Evolutionary conservation across 1,140 invertebrate genomes (phyloP).

Genomic region (Sarcophaga peregrina): DNA sequence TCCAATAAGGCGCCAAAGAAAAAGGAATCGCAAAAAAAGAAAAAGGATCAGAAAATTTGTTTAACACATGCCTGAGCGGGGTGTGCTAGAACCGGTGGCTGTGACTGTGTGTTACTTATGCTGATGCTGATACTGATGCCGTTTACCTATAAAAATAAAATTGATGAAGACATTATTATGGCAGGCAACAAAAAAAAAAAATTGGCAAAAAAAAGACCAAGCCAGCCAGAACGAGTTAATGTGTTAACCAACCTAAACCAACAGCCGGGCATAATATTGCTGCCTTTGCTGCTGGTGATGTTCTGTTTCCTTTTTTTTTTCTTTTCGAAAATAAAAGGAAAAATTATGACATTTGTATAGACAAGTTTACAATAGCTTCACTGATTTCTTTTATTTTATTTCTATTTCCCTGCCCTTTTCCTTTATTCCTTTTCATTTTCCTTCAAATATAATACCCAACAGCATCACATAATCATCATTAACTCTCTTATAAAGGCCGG

Average conservation of each 20-base stretch:
- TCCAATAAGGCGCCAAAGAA: too few species aligned
- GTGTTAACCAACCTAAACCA: neutral
- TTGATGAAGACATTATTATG: slow-evolving; percentile 12
- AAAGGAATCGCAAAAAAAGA: too few species aligned
- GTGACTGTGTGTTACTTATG: too few species aligned
- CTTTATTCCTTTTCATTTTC: too few species aligned
- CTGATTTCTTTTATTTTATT: neutral
- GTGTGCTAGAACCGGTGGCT: too few species aligned
- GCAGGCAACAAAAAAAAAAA: neutral
- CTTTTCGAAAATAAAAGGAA: neutral
- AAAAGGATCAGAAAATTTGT: too few species aligned
- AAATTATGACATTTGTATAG: too few species aligned
- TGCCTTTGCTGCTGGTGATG: neutral
- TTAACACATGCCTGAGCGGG: too few species aligned
- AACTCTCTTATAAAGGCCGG: neutral
- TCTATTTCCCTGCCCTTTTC: too few species aligned
- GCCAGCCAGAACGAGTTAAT: neutral
- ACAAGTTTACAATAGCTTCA: too few species aligned
- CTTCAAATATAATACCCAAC: neutral
- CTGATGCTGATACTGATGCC: too few species aligned
- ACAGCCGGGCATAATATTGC: neutral
- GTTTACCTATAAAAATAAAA: too few species aligned
- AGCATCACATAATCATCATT: neutral
- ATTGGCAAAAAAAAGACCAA: neutral
- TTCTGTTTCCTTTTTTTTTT: neutral